Conservation (phyloP, 2,113 vertebrate genomes). For the Neolamprologus devosi region DNA sequence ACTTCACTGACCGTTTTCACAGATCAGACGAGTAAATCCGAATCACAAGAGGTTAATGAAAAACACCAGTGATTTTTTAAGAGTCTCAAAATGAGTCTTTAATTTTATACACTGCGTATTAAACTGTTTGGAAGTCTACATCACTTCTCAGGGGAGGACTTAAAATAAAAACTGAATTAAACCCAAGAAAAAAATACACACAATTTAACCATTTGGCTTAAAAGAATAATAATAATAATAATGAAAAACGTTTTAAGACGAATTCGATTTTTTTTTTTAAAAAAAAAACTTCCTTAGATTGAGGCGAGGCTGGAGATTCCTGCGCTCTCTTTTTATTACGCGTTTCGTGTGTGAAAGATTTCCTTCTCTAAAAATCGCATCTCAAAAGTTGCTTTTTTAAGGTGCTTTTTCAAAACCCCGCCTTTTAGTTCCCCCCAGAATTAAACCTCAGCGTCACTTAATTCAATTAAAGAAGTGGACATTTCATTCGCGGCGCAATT, state of each 20-base stretch:
- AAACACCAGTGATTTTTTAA: background rate
- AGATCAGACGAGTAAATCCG: background rate
- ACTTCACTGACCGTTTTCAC: background rate
- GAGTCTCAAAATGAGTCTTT: background rate
- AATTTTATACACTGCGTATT: background rate
- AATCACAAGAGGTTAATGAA: background rate
- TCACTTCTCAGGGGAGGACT: background rate
- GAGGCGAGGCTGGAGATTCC: background rate
- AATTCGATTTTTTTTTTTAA: background rate
- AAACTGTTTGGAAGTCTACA: background rate
- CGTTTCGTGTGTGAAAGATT: background rate
- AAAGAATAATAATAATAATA: background rate
- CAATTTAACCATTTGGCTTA: background rate
- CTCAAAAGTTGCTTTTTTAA: background rate
- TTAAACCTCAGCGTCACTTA: background rate
- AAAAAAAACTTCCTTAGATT: background rate
- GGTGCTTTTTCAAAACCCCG: background rate
- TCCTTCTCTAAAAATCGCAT: background rate
- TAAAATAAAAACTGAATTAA: background rate
- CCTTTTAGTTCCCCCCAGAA: background rate
- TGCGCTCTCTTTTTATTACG: background rate
- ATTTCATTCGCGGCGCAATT: background rate
- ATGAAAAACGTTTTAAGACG: background rate
- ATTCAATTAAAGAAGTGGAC: constrained; percentile 3
- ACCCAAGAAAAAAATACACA: background rate